These are phyloP conservation scores for Lagocephalus sceleratus DNA, from an alignment of 2,797 vertebrate species.

Conservation along the genomic window DNA sequence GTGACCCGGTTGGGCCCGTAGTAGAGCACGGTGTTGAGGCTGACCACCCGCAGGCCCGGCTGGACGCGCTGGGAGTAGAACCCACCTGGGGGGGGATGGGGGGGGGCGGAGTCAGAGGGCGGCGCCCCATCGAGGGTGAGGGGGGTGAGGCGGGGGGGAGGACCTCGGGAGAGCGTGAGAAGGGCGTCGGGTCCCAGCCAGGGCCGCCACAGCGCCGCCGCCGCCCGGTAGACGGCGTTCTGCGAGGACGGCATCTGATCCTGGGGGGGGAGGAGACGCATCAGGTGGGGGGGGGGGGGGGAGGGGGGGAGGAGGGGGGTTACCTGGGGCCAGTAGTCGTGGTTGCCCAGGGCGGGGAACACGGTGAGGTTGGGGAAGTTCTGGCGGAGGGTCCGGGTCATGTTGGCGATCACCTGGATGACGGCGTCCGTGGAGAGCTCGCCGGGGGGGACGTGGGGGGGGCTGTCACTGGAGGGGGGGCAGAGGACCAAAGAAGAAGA, in stretches of 20 bases:
- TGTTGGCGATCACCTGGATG: constrained; percentile 86
- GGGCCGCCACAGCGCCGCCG: constrained; percentile 84
- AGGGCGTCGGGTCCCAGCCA: constrained; percentile 86
- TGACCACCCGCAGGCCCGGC: constrained; percentile 82
- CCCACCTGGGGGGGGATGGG: constrained; percentile 75
- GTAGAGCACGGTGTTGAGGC: constrained; percentile 94
- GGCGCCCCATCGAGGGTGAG: too few species aligned
- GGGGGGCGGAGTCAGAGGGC: background rate
- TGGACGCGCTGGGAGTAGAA: constrained; percentile 88
- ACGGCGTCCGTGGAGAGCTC: constrained; percentile 88
- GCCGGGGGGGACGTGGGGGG: constrained; percentile 85
- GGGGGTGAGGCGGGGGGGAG: too few species aligned
- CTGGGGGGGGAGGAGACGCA: too few species aligned
- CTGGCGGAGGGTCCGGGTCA: constrained; percentile 83
- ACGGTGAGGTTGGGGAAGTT: constrained; percentile 86
- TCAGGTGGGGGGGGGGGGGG: too few species aligned
- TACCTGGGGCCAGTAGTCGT: constrained; percentile 96
- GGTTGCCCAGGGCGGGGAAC: constrained; percentile 94
- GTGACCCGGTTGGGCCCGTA: constrained; percentile 84
- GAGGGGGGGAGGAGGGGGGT: too few species aligned
- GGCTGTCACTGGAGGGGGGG: constrained; percentile 83
- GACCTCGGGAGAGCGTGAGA: constrained; percentile 84
- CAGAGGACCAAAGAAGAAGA: background rate
- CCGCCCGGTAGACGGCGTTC: constrained; percentile 85
- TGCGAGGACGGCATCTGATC: constrained; percentile 84